Base-by-base conservation (phyloP, 2,797 vertebrate species). In the Basileuterus tristriatus region DNA sequence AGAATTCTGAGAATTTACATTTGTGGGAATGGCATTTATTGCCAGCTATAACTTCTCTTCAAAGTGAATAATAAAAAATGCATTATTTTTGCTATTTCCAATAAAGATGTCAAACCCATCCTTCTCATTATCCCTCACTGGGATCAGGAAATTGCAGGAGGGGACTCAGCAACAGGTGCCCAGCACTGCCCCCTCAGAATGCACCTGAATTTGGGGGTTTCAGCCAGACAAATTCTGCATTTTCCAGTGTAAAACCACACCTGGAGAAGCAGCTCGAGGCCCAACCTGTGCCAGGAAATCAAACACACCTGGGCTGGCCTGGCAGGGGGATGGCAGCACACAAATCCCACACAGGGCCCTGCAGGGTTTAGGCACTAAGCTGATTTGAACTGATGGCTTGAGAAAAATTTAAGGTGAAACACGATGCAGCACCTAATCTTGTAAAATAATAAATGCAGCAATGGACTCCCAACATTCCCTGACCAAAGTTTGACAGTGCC, bases 401-500 rank as follows among this genome's bases (percentile, higher is more conserved):
- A 43, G 39, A 72, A 70, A 68, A 74, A 70, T 6, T 32, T n/a
- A 55, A 83, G 78, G 63, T 37, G 43, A 52, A 87, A 65, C 34
- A 53, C 34, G 8, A 0, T 4, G 74, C 21, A n/a, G 47, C n/a
- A 93, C 64, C 89, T 89, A 64, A 95, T 92, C 89, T 88, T 76
- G 91, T 29, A 56, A 74, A 94, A 94, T 46, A 83, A 93, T 68
- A 83, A 93, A 89, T 21, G 74, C 20, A 85, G 62, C 53, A 82
- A 50, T 30, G n/a, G 44, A 43, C 34, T 72, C 85, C 36, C 37
- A 52, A 67, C 83, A 72, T 63, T 55, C 81, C 88, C 83, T 34
- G 82, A 87, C 93, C 68, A 58, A 89, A 82, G 79, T 34, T n/a
- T 95, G 76, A 36, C 63, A 68, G 87, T 37, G 85, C 91, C 89